Base-by-base conservation (phyloP, 1,140 invertebrate genomes). In the Drosophila oshimai region DNA sequence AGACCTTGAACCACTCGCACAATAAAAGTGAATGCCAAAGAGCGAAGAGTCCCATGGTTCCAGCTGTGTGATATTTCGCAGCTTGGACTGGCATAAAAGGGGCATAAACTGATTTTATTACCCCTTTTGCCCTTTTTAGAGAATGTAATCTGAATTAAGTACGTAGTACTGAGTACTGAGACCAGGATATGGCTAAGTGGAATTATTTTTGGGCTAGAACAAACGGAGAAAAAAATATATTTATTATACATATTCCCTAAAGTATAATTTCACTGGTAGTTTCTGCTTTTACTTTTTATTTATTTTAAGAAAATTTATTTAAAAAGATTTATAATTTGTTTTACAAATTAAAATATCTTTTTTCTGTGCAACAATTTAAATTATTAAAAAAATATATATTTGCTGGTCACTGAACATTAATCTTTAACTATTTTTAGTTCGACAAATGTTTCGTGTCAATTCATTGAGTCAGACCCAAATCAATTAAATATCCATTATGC, bases 401-500 rank as follows among this genome's bases (percentile, higher is more conserved):
- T 10, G 12, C 6, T 12, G 28, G 45, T 55, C 53, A 34, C 5
- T 50, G 18, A 1, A 20, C 45, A 57, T 57, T 18, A 51, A 57
- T 51, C 46, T 53, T 51, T 53, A 31, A 57, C 53, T 50, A 58
- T 33, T 34, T 50, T 33, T 34, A 12, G 37, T 20, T 62, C 53
- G 54, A 44, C 34, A 45, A 44, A 15, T 44, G 54, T 10, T 20
- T 34, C 28, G 53, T 62, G 58, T 45, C 58, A 58, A 58, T 29
- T 33, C 46, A 49, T 34, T 26, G 54, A 58, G 34, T 28, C 54
- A 44, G 58, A 61, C 58, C 58, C 54, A 62, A 62, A 62, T 62
- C 58, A 62, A 62, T 62, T 62, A 60, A 61, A 62, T 44, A 61
- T 45, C 58, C 58, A 62, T 62, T 62, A 62, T 62, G 58, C 54